Base-by-base conservation (phyloP, 2,113 vertebrate species). In the Seriola dumerili region DNA sequence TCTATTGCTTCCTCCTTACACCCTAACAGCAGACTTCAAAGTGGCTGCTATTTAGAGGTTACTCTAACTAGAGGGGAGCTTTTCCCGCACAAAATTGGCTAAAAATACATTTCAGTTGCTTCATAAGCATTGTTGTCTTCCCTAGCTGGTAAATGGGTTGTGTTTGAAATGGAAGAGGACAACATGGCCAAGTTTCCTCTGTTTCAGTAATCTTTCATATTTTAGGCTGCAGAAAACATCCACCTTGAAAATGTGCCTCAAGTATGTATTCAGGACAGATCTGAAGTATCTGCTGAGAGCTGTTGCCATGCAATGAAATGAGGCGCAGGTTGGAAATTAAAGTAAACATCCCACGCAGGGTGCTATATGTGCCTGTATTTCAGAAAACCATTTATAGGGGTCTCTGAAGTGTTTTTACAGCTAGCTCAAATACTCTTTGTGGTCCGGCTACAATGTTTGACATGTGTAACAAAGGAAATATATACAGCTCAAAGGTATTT, bases 341-440 rank as follows among this genome's bases (percentile, higher is more conserved):
- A 88, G 85, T 88, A 91, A 91, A 93, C 88, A 91, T 54, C 89
- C 91, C 78, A 92, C 85, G 46, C 88, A 87, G 62, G 66, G 80
- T 66, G 84, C 76, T 85, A 79, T 85, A 85, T 72, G 46, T 79
- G 75, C 59, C 40, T 57, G 62, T 77, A 42, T 80, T 80, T 74
- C 71, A 72, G 57, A 17, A 66, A 42, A 46, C 21, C 63, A 72
- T 91, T 88, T 76, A 61, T 13, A 59, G 14, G 3, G 19, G 48
- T 88, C 72, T 65, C 65, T 65, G 13, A 72, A 80, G 70, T 38
- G n/a, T 55, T 76, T 70, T 76, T 40, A 84, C 58, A 57, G 65
- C 78, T 54, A 57, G 57, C 80, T 74, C 0, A 46, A 74, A 79
- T 48, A 17, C 6, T 64, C 40, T 7, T 23, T 40, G 68, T 57